Conservation (phyloP, 2,888 invertebrate genomes). For the Napeogenes sylphis region DNA sequence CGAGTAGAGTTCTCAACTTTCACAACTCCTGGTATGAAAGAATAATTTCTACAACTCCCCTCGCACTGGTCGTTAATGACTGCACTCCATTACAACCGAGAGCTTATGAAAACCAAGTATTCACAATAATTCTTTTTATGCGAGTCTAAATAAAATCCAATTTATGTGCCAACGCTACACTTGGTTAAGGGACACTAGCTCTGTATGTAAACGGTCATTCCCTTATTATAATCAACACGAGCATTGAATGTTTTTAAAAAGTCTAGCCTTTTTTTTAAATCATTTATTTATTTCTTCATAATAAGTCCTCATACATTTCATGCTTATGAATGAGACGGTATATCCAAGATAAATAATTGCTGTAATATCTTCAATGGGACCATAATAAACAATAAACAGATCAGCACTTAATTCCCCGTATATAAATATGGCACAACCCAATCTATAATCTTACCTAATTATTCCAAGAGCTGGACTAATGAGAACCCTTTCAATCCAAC, state of each 20-base stretch:
- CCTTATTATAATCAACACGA: neutral
- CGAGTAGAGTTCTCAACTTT: neutral
- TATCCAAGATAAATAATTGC: too few species aligned
- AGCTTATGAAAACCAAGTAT: constrained; percentile 19
- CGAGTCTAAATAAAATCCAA: constrained; percentile 25
- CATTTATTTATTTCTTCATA: too few species aligned
- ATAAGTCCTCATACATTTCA: too few species aligned
- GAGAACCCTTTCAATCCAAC: constrained; percentile 65
- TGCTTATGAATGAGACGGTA: too few species aligned
- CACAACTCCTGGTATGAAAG: constrained; percentile 4
- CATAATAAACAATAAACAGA: neutral
- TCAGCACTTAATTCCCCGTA: constrained; percentile 6
- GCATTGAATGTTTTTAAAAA: neutral
- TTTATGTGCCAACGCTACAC: constrained; percentile 5
- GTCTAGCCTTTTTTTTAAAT: too few species aligned
- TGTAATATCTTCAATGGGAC: too few species aligned
- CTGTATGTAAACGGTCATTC: constrained; percentile 5
- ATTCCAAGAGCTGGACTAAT: constrained; percentile 52
- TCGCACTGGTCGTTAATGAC: constrained; percentile 6
- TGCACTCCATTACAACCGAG: constrained; percentile 7
- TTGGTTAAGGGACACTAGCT: constrained; percentile 13
- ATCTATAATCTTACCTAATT: constrained; percentile 38
- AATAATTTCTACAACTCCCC: constrained; percentile 7
- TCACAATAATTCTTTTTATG: constrained; percentile 23
- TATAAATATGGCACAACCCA: constrained; percentile 12